Evolutionary conservation across 2,113 vertebrate species (phyloP).

Genomic region (Pollimyrus isidori): DNA sequence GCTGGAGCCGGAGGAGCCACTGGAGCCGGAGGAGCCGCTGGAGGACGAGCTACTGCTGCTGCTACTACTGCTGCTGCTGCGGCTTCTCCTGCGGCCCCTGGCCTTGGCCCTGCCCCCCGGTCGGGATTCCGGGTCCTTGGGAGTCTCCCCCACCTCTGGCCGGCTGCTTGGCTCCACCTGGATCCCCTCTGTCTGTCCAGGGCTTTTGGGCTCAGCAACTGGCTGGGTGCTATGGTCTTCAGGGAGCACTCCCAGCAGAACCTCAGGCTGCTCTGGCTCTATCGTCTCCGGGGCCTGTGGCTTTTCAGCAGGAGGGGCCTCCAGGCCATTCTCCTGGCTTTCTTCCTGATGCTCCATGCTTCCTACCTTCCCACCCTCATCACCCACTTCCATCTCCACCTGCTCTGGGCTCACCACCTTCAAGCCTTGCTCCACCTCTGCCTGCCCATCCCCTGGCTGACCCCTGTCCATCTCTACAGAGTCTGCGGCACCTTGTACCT

Average conservation of each 20-base stretch:
- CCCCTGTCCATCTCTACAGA: background rate
- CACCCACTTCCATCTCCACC: slow-evolving; percentile 57
- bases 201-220: slow-evolving; percentile 29
- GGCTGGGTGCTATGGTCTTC: background rate
- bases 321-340: slow-evolving; percentile 56
- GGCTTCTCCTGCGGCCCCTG: slow-evolving; percentile 58
- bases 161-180: slow-evolving; percentile 38
- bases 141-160: slow-evolving; percentile 38
- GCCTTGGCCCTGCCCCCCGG: slow-evolving; percentile 34
- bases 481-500: slow-evolving; percentile 10
- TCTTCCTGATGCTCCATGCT: slow-evolving; percentile 55
- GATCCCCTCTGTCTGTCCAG: background rate
- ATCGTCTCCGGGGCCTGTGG: background rate
- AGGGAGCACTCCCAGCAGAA: slow-evolving; percentile 32
- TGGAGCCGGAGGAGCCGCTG: slow-evolving; percentile 74
- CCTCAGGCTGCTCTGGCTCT: slow-evolving; percentile 36
- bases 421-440: slow-evolving; percentile 55
- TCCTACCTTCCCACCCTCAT: slow-evolving; percentile 51
- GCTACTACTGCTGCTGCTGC: slow-evolving; percentile 64
- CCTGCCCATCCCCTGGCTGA: slow-evolving; percentile 56
- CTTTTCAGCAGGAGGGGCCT: slow-evolving; percentile 45
- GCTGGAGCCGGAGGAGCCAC: slow-evolving; percentile 53
- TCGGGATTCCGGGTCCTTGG: slow-evolving; percentile 25
- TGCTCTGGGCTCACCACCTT: slow-evolving; percentile 58
- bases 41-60: slow-evolving; percentile 61